Evolutionary conservation across 1,140 invertebrate genomes (phyloP).

Genomic region (Drosophila sp.): DNA sequence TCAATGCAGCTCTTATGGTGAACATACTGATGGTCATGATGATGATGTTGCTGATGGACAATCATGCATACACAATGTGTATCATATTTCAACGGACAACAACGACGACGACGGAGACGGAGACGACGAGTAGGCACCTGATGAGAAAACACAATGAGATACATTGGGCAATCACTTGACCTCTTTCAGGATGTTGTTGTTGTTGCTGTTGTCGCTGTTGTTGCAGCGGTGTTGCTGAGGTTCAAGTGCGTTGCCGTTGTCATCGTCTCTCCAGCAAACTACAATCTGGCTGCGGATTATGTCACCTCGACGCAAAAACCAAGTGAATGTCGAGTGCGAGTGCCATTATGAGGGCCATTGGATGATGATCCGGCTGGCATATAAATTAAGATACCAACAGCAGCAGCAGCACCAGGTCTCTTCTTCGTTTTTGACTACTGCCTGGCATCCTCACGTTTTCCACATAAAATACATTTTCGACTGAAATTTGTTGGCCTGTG

Average conservation of each 20-base stretch:
- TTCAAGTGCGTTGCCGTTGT: constrained; percentile 64
- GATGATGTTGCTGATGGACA: constrained; percentile 37
- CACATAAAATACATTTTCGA: constrained; percentile 77
- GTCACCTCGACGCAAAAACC: constrained; percentile 33
- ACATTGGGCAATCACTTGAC: constrained; percentile 76
- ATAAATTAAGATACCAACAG: constrained; percentile 64
- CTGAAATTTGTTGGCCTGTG: constrained; percentile 62
- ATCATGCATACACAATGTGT: constrained; percentile 80
- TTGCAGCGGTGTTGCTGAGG: constrained; percentile 31
- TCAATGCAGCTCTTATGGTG: constrained; percentile 15
- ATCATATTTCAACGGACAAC: constrained; percentile 69
- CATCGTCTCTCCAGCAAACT: background rate
- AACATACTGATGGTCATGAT: constrained; percentile 26
- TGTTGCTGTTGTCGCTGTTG: constrained; percentile 18
- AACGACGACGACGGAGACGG: constrained; percentile 22
- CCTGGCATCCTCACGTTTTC: constrained; percentile 73
- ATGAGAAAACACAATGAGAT: constrained; percentile 81
- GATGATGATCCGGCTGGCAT: constrained; percentile 71
- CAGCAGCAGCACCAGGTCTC: constrained; percentile 14
- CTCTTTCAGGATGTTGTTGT: constrained; percentile 81
- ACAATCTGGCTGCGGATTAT: constrained; percentile 46
- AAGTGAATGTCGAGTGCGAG: constrained; percentile 53
- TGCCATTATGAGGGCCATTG: constrained; percentile 70
- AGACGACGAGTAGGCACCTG: constrained; percentile 55
- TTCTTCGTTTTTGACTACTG: constrained; percentile 13